Base-by-base conservation (phyloP, 2,113 vertebrate genomes). In the Corydoras maculifer region DNA sequence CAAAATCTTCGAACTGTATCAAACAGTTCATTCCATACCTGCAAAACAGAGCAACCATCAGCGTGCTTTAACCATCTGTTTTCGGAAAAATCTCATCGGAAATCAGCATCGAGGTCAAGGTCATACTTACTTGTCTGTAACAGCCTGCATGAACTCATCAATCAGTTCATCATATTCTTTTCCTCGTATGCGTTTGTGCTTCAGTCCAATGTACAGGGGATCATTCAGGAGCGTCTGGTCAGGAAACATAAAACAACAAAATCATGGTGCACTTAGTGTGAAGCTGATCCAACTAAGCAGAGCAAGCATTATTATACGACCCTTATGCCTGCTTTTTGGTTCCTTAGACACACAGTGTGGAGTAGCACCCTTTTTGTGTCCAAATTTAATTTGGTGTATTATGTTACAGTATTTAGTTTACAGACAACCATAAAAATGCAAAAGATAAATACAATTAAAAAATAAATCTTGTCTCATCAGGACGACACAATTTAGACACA, bases 1-100 rank as follows among this genome's bases (percentile, higher is more conserved):
- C 96, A 73, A 99, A 98, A 70, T 98, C 97, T 85, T 99, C 97
- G 88, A 99, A 98, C 82, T 99, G 97, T 79, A 98, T 93, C 43
- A 99, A 88, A 69, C 96, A 98, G 79, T 91, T 95, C 91, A 95
- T 96, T 73, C 96, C 93, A 0, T 96, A 98, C 83, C 96, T 98
- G 84, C 49, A 65, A 54, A 6, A 18, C 9, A 71, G 53, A 62
- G 3, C 29, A 67, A 29, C n/a, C 50, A 68, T 11, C 55, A 54
- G 62, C n/a, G 70, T 55, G 30, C 55, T 31, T 31, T 53, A 61
- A 14, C 13, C 15, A 53, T 62, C 50, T 57, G 62, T 5, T 29
- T 35, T 55, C 5, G 51, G 3, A 57, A 58, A 3, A 53, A 53
- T 12, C 51, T 10, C 51, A 8, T 50, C 49, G 49, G 11, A 11